Evolutionary conservation across 2,797 vertebrate genomes (phyloP).

Genomic region (Trematomus bernacchii): DNA sequence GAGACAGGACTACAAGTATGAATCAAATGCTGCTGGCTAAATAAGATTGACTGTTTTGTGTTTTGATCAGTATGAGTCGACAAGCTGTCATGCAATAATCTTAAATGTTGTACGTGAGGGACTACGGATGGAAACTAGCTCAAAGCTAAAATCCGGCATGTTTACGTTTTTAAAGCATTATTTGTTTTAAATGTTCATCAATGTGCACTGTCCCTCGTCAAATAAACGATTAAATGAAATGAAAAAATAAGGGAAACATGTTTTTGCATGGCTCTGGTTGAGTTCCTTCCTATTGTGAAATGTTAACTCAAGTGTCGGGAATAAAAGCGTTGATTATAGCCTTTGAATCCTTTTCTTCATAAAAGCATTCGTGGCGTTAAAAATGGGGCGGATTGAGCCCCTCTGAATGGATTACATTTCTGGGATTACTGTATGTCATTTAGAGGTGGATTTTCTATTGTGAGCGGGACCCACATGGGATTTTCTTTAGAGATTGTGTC

Average conservation of each 20-base stretch:
- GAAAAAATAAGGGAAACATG: background rate
- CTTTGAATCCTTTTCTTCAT: conserved; percentile 21
- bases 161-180: no score
- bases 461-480: conserved; percentile 24
- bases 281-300: background rate
- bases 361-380: conserved; percentile 48
- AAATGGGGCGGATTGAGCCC: conserved; percentile 57
- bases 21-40: background rate
- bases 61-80: background rate
- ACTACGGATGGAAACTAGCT: no score
- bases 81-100: background rate
- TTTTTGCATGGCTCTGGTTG: background rate
- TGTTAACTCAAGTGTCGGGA: no score
- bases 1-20: background rate
- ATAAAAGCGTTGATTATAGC: conserved; percentile 13
- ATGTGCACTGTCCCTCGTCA: no score
- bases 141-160: no score
- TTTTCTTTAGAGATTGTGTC: conserved; percentile 30
- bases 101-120: no score
- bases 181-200: no score
- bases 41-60: background rate
- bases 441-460: conserved; percentile 56
- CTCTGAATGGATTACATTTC: conserved; percentile 64
- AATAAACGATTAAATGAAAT: no score
- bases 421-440: conserved; percentile 69